Evolutionary conservation across 2,113 vertebrate species (phyloP), one percentile per base, ranked within the genome.

Genomic region (Neomonachus schauinslandi): DNA sequence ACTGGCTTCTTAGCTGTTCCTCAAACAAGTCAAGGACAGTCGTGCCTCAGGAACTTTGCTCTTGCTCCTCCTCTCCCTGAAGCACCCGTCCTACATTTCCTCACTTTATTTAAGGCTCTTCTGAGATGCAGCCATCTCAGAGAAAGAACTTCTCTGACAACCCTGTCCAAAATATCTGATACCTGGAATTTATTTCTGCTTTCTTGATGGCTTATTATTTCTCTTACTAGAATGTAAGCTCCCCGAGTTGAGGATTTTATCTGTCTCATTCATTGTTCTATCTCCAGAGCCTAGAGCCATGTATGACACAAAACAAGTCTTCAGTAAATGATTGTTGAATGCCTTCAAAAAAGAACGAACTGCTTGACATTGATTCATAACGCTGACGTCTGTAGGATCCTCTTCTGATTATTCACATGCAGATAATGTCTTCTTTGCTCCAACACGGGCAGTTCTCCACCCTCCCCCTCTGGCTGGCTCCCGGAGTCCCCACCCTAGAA

Each of bases 121-220:
- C 39, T 49, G 53, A 96, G 95, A 85, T 79, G 28, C n/a, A 81
- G 22, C 31, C 39, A 95, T 33, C 33, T 82, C 71, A 96, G 33
- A 82, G n/a, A 63, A 69, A 95, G n/a, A 81, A 77, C 24, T 81
- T 89, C 33, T 83, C 72, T 92, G 86, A 46, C 42, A 72, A 86
- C 2, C 12, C 7, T 91, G 7, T 31, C n/a, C 76, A 79, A 97
- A 72, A 72, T 81, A 65, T 36, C 69, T 94, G 49, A 88, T 85
- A 76, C 13, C 42, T 95, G 96, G 79, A 87, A 86, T 93, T 89
- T 94, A 92, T 92, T 89, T 92, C 33, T 82, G 59, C 3, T 67
- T 92, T 12, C 28, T 88, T 91, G 51, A 49, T 88, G 46, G 36
- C 18, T 95, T 96, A 77, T 79, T 93, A 83, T 67, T 4, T 92